Evolutionary conservation across 2,888 invertebrate genomes (phyloP).

Genomic region (Netelia fuscicornis): DNA sequence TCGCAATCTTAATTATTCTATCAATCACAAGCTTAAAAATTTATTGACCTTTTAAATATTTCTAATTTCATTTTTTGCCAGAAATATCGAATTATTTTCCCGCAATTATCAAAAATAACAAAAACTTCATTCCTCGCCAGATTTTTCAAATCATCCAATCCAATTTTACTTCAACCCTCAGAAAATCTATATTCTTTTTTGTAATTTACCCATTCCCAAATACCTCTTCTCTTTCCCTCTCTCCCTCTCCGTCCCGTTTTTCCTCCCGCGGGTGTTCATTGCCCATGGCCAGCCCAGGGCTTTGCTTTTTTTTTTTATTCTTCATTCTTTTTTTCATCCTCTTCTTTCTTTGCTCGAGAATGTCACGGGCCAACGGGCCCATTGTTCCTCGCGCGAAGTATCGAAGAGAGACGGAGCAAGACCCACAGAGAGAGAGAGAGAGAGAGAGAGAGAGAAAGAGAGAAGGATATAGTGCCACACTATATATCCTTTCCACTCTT

Average conservation of each 20-base stretch:
- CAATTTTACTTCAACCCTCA: not conserved
- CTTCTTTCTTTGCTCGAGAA: conserved; percentile 67
- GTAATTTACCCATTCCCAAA: not conserved
- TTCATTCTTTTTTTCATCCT: conserved; percentile 40
- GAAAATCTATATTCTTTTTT: not conserved
- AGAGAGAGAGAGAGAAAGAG: conserved; percentile 38
- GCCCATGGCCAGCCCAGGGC: conserved; percentile 2
- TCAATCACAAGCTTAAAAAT: too few relatives aligned
- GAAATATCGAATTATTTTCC: conserved; percentile 9
- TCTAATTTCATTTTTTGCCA: too few relatives aligned
- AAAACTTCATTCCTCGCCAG: too few relatives aligned
- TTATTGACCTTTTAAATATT: too few relatives aligned
- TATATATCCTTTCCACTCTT: conserved; percentile 53
- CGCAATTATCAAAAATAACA: not conserved
- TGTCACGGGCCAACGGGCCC: conserved; percentile 77
- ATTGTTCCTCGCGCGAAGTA: conserved; percentile 75
- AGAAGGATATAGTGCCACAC: conserved; percentile 43
- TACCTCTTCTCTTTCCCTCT: conserved; percentile 1
- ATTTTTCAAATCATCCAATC: not conserved
- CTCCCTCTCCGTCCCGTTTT: conserved; percentile 25
- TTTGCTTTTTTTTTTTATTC: conserved; percentile 38
- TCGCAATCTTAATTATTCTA: not conserved
- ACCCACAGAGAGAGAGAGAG: not conserved
- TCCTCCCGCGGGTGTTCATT: conserved; percentile 61
- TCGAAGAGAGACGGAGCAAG: conserved; percentile 29